These are phyloP conservation scores for Centropus unirufus DNA, from an alignment of 2,113 vertebrate species.

Conservation along the genomic window DNA sequence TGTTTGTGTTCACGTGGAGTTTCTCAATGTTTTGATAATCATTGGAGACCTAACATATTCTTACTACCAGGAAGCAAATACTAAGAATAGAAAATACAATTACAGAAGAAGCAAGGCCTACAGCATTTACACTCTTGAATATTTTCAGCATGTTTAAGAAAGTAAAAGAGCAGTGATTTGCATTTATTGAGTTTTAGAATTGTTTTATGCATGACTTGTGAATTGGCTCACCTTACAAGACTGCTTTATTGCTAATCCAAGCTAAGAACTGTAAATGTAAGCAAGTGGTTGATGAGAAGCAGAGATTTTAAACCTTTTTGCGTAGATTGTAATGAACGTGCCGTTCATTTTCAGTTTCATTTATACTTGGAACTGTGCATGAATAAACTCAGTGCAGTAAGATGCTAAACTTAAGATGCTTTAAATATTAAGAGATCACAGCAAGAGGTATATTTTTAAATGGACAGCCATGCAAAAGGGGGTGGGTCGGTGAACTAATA, in stretches of 20 bases:
- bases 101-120: neutral
- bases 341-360: neutral
- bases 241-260: neutral
- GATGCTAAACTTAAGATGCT: neutral
- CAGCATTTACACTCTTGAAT: neutral
- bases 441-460: slow-evolving; percentile 45
- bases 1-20: neutral
- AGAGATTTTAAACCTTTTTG: neutral
- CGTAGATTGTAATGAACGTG: neutral
- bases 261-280: neutral
- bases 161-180: neutral
- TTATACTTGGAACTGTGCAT: neutral
- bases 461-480: neutral
- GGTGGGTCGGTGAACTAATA: slow-evolving; percentile 1
- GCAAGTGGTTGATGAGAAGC: neutral
- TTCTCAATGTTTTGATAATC: neutral
- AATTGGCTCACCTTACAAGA: neutral
- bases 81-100: neutral
- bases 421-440: neutral
- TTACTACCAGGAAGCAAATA: neutral
- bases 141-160: neutral
- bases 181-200: neutral
- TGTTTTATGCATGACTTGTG: neutral
- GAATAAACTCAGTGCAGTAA: neutral
- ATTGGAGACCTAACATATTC: neutral